Conservation (phyloP, 2,113 vertebrate species). For the Sturnira hondurensis region DNA sequence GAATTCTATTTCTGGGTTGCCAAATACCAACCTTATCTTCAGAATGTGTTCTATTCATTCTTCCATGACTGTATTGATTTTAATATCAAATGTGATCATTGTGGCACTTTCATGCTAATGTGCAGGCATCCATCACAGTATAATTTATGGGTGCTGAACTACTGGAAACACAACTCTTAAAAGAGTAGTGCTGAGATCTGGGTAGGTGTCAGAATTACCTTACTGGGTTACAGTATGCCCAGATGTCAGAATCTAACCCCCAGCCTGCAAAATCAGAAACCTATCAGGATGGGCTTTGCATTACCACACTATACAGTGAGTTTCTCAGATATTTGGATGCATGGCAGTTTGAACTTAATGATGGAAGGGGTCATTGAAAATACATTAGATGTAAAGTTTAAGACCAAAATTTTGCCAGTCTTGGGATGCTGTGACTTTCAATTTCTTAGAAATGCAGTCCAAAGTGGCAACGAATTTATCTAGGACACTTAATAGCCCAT, state of each 20-base stretch:
- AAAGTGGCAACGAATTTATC: neutral
- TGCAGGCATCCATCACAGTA: rapidly evolving
- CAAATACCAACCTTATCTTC: neutral
- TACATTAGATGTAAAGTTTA: neutral
- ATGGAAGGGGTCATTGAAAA: neutral
- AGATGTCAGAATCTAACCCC: too few species aligned
- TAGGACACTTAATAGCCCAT: neutral
- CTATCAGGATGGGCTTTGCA: neutral
- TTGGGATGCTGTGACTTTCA: neutral
- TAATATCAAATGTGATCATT: neutral
- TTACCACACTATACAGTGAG: rapidly evolving
- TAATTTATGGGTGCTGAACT: rapidly evolving
- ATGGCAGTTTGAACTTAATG: neutral
- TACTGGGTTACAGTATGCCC: too few species aligned
- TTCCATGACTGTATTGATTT: neutral
- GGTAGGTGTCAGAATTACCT: neutral
- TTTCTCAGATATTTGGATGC: neutral
- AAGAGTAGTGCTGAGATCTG: neutral
- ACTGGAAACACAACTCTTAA: neutral
- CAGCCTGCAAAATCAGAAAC: neutral
- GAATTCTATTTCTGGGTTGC: neutral
- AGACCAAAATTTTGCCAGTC: neutral
- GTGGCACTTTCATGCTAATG: neutral
- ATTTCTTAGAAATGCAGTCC: neutral
- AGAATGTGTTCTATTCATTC: neutral